Conservation (phyloP, 2,888 invertebrate genomes). For the Argyresthia goedartella region DNA sequence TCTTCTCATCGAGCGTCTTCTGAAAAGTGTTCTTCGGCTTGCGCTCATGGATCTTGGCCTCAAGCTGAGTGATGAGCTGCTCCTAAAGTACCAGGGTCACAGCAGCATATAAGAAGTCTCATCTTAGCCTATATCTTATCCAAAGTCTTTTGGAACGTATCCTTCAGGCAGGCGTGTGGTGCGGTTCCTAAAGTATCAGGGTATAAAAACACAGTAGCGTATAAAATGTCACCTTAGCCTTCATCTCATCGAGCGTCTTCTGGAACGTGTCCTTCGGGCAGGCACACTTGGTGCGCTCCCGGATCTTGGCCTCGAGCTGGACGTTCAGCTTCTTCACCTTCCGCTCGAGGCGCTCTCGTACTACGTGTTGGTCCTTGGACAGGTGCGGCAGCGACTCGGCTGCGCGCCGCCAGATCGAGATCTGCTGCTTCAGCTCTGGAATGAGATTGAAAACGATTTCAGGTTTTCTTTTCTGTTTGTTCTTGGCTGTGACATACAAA, state of each 20-base stretch:
- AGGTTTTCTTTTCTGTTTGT: no score
- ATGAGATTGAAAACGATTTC: background rate
- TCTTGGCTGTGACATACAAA: no score
- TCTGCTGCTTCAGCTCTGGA: constrained; percentile 83
- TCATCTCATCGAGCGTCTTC: constrained; percentile 74
- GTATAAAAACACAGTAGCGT: no score
- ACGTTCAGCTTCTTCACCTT: constrained; percentile 77
- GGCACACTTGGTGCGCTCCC: constrained; percentile 46
- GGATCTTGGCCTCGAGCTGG: constrained; percentile 69
- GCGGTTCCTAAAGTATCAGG: no score
- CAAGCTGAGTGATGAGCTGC: constrained; percentile 21
- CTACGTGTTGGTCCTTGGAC: constrained; percentile 85
- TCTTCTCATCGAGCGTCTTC: constrained; percentile 74
- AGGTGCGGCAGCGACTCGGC: constrained; percentile 83
- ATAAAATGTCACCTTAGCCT: constrained; percentile 53
- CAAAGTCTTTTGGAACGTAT: constrained; percentile 72
- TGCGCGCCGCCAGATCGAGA: constrained; percentile 86
- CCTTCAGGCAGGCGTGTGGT: constrained; percentile 34
- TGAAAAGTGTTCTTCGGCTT: constrained; percentile 51
- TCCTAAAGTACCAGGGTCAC: no score
- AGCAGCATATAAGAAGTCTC: background rate
- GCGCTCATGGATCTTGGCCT: constrained; percentile 20
- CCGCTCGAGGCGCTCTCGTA: constrained; percentile 78
- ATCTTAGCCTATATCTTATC: constrained; percentile 73
- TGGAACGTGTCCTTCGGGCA: constrained; percentile 54